Conservation (phyloP, 2,888 invertebrate genomes). For the Hirtodrosophila confusa region DNA sequence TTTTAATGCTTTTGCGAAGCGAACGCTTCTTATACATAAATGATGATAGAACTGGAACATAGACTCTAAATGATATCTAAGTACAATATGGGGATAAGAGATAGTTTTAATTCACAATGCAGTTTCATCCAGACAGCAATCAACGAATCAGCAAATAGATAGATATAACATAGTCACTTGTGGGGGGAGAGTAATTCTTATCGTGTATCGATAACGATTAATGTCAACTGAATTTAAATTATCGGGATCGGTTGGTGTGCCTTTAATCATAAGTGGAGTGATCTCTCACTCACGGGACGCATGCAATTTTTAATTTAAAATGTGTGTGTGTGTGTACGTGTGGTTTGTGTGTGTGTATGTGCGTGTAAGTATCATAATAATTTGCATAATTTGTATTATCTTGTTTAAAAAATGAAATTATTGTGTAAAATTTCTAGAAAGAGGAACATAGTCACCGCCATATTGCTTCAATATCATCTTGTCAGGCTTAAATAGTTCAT, state of each 20-base stretch:
- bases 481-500: slow-evolving; percentile 48
- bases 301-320: slow-evolving; percentile 41
- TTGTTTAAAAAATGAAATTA: slow-evolving; percentile 43
- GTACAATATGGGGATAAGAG: background rate
- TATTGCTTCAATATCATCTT: slow-evolving; percentile 83
- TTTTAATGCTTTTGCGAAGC: slow-evolving; percentile 16
- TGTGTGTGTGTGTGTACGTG: slow-evolving; percentile 14
- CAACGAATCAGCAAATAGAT: slow-evolving; percentile 4
- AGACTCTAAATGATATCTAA: slow-evolving; percentile 27
- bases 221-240: slow-evolving; percentile 16
- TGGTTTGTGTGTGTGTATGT: slow-evolving; percentile 26
- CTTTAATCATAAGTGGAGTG: slow-evolving; percentile 9
- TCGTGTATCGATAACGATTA: slow-evolving; percentile 8
- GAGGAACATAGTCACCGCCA: slow-evolving; percentile 84
- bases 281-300: slow-evolving; percentile 27
- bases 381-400: slow-evolving; percentile 46
- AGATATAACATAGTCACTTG: slow-evolving; percentile 11
- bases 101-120: slow-evolving; percentile 4
- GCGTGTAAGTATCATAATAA: slow-evolving; percentile 34
- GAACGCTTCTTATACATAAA: slow-evolving; percentile 4
- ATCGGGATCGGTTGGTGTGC: slow-evolving; percentile 16
- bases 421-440: slow-evolving; percentile 53
- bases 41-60: slow-evolving; percentile 28
- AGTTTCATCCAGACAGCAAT: slow-evolving; percentile 19
- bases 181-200: too few relatives aligned